Conservation (phyloP, 1,140 invertebrate species). For the Zaprionus taronus region DNA sequence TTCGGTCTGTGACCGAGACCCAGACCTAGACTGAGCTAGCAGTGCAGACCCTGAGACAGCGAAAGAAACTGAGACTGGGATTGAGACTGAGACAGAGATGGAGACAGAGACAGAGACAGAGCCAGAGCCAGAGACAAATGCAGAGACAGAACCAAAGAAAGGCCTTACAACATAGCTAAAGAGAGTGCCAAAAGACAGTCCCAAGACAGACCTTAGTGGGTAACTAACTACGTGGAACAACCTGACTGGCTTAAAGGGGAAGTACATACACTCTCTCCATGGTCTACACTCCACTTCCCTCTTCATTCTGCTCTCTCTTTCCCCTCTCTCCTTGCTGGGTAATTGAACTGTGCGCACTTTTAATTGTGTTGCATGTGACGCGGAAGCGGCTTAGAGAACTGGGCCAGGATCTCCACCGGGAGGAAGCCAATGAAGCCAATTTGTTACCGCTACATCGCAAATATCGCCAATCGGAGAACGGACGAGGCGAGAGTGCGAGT, state of each 20-base stretch:
- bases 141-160: not conserved
- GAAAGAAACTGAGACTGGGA: not conserved
- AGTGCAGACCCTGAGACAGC: not conserved
- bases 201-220: not conserved
- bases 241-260: not conserved
- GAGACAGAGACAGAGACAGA: not conserved
- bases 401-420: conserved; percentile 63
- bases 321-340: conserved; percentile 12
- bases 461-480: conserved; percentile 44
- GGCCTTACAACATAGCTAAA: not conserved
- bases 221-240: conserved; percentile 13
- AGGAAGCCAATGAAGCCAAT: conserved; percentile 49
- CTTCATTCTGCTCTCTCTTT: not conserved
- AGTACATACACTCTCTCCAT: conserved; percentile 12
- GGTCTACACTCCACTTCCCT: not conserved
- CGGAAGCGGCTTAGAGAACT: conserved; percentile 69
- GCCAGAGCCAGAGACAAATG: not conserved
- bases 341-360: conserved; percentile 75
- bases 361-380: conserved; percentile 72
- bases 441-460: conserved; percentile 76
- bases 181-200: not conserved
- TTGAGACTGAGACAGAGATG: not conserved
- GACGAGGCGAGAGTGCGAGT: not conserved
- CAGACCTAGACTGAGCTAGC: not conserved
- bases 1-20: conserved; percentile 31